Base-by-base conservation (phyloP, 2,113 vertebrate genomes). In the Paedocypris sp. region DNA sequence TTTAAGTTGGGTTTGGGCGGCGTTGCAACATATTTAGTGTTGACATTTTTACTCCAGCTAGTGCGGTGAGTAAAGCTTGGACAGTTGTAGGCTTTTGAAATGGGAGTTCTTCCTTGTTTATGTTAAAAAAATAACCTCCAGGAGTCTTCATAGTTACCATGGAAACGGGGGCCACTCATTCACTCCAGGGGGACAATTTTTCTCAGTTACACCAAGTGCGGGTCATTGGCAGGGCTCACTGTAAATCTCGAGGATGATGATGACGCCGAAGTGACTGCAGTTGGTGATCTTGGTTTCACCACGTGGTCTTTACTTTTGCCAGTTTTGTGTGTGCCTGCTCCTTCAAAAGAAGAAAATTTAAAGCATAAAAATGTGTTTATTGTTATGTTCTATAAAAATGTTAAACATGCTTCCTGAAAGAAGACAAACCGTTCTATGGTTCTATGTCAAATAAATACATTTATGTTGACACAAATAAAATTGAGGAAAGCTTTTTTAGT, bases 191-290 rank as follows among this genome's bases (percentile, higher is more conserved):
- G 51, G 59, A 29, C 59, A 38, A 46, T 49, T 65, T 60, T 62
- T 63, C 48, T 42, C 51, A 22, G 38, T 86, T 81, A 85, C 76
- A 76, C 80, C 68, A 79, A 66, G 68, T 85, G 86, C 25, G 90
- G 89, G 73, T 93, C 91, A 18, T 90, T 77, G 52, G 90, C 91
- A 28, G 90, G 90, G 64, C 88, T 92, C 78, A 92, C 90, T 16
- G 90, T 91, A 77, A 92, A 92, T 72, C 91, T 89, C 1, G 91
- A 92, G 70, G 90, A 86, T 2, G 91, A 92, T 70, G 90, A 86
- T 60, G 85, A 82, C 78, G 88, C 73, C 7, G 81, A 69, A 59
- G 71, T 77, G 60, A 80, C 54, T 56, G 82, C 82, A 1, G 76
- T 70, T 23, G 75, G 62, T 25, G 75, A 78, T 73, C 83, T 82